Base-by-base conservation (phyloP, 1,140 invertebrate genomes). In the Megalopta genalis region DNA sequence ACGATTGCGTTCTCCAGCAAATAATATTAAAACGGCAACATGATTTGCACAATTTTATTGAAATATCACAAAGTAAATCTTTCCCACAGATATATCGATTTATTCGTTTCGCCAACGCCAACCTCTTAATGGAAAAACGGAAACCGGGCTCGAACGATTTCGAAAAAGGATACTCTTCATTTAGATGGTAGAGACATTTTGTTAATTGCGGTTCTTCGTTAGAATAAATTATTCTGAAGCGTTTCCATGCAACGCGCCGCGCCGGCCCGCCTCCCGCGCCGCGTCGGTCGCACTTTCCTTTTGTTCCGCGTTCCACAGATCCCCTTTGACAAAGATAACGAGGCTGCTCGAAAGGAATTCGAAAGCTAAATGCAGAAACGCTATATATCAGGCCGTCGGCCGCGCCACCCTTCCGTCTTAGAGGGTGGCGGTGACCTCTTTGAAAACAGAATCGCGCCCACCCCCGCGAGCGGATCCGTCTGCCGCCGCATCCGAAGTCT, bases 251-350 rank as follows among this genome's bases (percentile, higher is more conserved):
- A 12, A 46, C 46, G 39, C 32, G 23, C 21, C 54, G 21, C 54
- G 7, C 7, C 21, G n/a, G 49, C 18, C 49, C 9, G 12, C 49
- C 16, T 18, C 21, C 54, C 54, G 18, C 21, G 52, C 49, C 60
- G 23, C 32, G 68, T 68, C 68, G 18, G 76, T 74, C 72, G 57
- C 71, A 72, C 49, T 70, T 77, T 71, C 54, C 37, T 74, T 74
- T 74, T 59, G 76, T 65, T 76, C 69, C 64, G 21, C 52, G 68
- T 72, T 72, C 60, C 68, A 54, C 68, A n/a, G 68, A 42, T 74
- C 72, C 54, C 60, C 54, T 83, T 86, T 85, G 77, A 80, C 66
- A 76, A 69, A 83, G 81, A 86, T 86, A 86, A 86, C 72, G 84
- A 86, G 84, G 72, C 42, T 70, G 68, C 76, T 71, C 76, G 62